phyloP scores from a whole-genome alignment of 2,113 vertebrate species.

The Opisthocomus hoazin region DNA sequence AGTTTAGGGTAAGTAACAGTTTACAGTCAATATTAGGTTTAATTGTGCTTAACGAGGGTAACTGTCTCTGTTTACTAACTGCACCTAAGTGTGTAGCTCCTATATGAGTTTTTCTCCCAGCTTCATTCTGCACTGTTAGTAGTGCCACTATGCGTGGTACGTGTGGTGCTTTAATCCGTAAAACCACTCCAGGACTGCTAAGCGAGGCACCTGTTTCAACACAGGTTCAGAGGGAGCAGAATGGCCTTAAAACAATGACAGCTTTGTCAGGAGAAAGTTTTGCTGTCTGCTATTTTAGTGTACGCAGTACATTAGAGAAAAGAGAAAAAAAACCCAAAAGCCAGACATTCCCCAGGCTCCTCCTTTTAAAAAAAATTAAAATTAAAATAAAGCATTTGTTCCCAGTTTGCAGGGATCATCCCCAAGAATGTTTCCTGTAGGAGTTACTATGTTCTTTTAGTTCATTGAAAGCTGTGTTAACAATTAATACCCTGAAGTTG shows the following conservation, averaged over 20 bases:
- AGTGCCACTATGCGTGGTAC: constrained; percentile 47
- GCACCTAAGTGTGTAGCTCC: constrained; percentile 67
- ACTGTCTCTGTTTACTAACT: constrained; percentile 71
- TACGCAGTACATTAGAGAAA: neutral
- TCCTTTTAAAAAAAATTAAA: neutral
- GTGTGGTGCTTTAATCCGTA: constrained; percentile 39
- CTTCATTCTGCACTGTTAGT: constrained; percentile 62
- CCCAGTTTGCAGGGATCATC: neutral
- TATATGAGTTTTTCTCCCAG: constrained; percentile 64
- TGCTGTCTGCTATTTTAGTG: constrained; percentile 9
- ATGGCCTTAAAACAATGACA: neutral
- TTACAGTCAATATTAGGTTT: constrained; percentile 78
- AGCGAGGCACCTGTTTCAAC: constrained; percentile 57
- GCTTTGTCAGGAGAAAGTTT: constrained; percentile 23
- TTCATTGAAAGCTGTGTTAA: neutral
- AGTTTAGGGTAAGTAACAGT: constrained; percentile 77
- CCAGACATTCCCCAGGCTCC: neutral
- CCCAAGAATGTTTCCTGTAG: neutral
- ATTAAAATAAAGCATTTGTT: neutral
- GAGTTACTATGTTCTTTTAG: neutral
- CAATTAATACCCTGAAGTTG: neutral
- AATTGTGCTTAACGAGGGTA: constrained; percentile 78
- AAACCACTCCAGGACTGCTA: constrained; percentile 57
- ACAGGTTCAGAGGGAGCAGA: constrained; percentile 20
- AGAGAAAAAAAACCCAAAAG: neutral